Percentiles rank a stretch among this genome's conserved stretches.
Evolutionary conservation across 1,140 invertebrate species (phyloP).

Genomic region (Procambarus virginalis): DNA sequence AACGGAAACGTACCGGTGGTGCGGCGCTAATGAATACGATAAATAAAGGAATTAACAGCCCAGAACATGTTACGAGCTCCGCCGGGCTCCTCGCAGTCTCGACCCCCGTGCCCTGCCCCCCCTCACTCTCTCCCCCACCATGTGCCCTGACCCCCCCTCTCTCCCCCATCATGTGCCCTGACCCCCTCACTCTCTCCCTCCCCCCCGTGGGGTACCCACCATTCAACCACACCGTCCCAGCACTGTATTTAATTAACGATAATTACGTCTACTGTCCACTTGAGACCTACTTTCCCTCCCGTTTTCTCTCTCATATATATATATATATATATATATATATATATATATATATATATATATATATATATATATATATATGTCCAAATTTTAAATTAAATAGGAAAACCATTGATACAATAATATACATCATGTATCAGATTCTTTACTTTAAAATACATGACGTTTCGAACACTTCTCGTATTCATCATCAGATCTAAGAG

Average conservation of each 20-base stretch:
- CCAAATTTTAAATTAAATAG: too few relatives aligned
- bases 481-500: too few relatives aligned
- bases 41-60: conserved; percentile 17
- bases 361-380: neutral
- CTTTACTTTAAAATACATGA: too few relatives aligned
- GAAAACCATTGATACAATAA: too few relatives aligned
- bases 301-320: neutral
- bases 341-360: neutral
- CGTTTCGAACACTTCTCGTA: too few relatives aligned
- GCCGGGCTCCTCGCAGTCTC: neutral
- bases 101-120: too few relatives aligned
- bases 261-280: too few relatives aligned
- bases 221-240: too few relatives aligned
- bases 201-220: too few relatives aligned
- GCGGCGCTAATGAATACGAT: conserved; percentile 8
- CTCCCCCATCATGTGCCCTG: neutral
- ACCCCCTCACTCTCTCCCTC: neutral
- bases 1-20: neutral
- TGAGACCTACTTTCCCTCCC: too few relatives aligned
- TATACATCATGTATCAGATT: too few relatives aligned
- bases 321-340: neutral
- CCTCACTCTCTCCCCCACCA: neutral
- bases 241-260: too few relatives aligned
- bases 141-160: neutral
- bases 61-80: conserved; percentile 2